Base-by-base conservation (phyloP, 2,888 invertebrate species). In the Acheta domesticus region DNA sequence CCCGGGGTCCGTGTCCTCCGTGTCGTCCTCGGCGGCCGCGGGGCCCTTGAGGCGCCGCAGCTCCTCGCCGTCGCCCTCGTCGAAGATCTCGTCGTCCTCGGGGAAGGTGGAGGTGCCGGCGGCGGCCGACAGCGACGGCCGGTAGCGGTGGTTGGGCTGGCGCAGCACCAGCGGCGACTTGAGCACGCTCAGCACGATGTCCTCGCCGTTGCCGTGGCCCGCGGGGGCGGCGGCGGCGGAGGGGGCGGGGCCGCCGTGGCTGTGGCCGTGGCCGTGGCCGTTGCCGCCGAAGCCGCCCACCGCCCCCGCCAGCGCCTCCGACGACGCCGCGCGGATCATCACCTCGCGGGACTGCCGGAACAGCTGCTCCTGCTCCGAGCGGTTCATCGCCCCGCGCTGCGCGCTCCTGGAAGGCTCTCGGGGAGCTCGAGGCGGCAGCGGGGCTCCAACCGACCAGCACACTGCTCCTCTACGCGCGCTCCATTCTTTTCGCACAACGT, bases 321-420 rank as follows among this genome's bases (percentile, higher is more conserved):
- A 49, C 1, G 80, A 76, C 48, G 79, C 73, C 14, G 80, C 76
- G 5, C 74, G 81, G 62, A 62, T 62, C 20, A 79, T 89, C 81
- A 91, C 87, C 84, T 90, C 90, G 83, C 91, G 88, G 83, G 91
- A 91, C 84, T 91, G 91, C 83, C 91, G 87, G 85, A 89, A 91
- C 83, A 91, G 86, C 83, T 88, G 89, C 85, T 91, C 91, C 86
- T 91, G 91, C 85, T 91, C 91, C 82, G 89, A 90, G 81, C 91
- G 89, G 87, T 91, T 91, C 91, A 91, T 91, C 84, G 87, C 88
- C 86, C 77, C 49, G 49, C 77, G 77, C 23, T 23, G 23, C 11
- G 76, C 19, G 75, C 75, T 23, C 20, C 75, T 36, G 75, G 11
- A 5, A 5, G 36, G 8, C 36, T 36, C 8, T 8, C 8, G 8